Evolutionary conservation across 2,888 invertebrate species (phyloP).

Genomic region (Steromphala cineraria): DNA sequence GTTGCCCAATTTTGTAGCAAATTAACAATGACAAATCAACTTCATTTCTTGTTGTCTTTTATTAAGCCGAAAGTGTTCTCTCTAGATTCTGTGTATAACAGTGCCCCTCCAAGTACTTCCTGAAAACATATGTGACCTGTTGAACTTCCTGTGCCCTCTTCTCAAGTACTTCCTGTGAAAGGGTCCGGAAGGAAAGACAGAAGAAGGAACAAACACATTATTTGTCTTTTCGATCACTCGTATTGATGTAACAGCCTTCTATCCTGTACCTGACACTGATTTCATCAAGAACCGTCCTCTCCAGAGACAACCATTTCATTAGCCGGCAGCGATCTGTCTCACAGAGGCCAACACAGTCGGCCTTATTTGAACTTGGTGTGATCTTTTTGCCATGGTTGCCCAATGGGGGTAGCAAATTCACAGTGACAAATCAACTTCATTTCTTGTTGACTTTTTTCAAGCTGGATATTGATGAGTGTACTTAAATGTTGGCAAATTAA

Average conservation of each 20-base stretch:
- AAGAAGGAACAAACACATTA: constrained; percentile 1
- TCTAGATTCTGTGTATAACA: too few species aligned
- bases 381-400: neutral
- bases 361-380: neutral
- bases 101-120: too few species aligned
- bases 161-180: neutral
- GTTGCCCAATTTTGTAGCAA: too few species aligned
- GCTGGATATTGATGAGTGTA: too few species aligned
- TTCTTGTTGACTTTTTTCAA: neutral
- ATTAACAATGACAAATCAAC: too few species aligned
- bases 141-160: too few species aligned
- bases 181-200: neutral
- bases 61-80: too few species aligned
- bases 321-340: neutral
- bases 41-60: too few species aligned
- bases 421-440: neutral
- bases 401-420: constrained; percentile 3
- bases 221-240: constrained; percentile 1
- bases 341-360: neutral
- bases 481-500: too few species aligned
- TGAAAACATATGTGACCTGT: too few species aligned
- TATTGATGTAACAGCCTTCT: neutral
- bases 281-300: neutral
- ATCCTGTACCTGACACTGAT: constrained; percentile 11
- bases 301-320: constrained; percentile 7